Base-by-base conservation (phyloP, 2,113 vertebrate genomes). In the Lepidothrix coronata region DNA sequence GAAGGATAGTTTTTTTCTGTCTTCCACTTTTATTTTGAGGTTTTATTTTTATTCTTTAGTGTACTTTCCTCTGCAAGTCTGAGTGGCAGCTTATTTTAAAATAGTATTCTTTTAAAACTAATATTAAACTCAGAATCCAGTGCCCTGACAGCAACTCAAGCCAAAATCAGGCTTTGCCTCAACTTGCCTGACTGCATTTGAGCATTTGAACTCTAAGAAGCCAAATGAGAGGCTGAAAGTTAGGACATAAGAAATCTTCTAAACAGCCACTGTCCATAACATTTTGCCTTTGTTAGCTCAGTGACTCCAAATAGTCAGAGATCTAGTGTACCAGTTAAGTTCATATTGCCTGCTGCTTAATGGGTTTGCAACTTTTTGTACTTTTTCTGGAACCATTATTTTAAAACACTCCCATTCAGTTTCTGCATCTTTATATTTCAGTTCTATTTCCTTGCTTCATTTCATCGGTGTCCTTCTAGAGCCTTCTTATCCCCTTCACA, bases 41-140 rank as follows among this genome's bases (percentile, higher is more conserved):
- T 48, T 85, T 91, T 83, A 58, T 77, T 94, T 85, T 94, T 89
- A 55, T 93, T 91, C 80, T 78, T 86, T 37, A 66, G 31, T 63
- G 43, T 95, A 81, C 77, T 92, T 95, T 95, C 30, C 61, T 84
- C 24, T 54, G 14, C 54, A 85, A 87, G 28, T 68, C 66, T 92
- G 87, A 94, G 48, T 91, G 80, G 58, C 89, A 94, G 44, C 66
- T 96, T 96, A 85, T 33, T n/a, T n/a, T n/a, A n/a, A n/a, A n/a
- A n/a, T n/a, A 61, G 1, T 74, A 41, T 71, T 62, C 68, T 89
- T 89, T 65, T 33, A 72, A 80, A 82, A 75, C 46, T 89, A 37
- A 31, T 72, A 52, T 54, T 87, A 94, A 91, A 81, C 57, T 75
- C 46, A 57, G 57, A 81, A 87, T 91, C 12, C 20, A 77, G 59